Conservation (phyloP, 2,888 invertebrate species). For the Ophonus ardosiacus region DNA sequence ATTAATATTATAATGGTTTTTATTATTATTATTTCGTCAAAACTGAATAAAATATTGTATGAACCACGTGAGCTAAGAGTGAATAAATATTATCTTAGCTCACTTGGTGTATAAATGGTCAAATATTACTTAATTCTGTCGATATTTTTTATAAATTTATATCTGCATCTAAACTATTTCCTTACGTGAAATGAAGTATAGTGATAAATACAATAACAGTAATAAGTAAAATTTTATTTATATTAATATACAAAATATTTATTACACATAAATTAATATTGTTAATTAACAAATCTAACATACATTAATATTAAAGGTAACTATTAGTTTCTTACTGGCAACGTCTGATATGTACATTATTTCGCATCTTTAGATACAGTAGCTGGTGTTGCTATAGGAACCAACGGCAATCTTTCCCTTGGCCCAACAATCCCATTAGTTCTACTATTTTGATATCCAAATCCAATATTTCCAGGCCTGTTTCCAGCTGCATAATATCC, state of each 20-base stretch:
- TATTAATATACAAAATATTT: conserved; percentile 6
- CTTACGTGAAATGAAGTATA: no score
- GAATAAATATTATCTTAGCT: no score
- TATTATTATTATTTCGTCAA: no score
- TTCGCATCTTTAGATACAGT: conserved; percentile 58
- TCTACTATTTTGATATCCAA: conserved; percentile 58
- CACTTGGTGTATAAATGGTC: no score
- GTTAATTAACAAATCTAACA: background rate
- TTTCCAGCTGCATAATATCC: conserved; percentile 58
- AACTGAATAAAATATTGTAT: no score
- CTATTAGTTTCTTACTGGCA: conserved; percentile 15
- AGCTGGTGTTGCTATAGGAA: conserved; percentile 56
- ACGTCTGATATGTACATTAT: conserved; percentile 3
- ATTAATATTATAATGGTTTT: no score
- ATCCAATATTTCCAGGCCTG: conserved; percentile 57
- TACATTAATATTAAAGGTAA: conserved; percentile 9
- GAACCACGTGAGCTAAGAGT: no score
- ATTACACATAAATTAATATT: background rate
- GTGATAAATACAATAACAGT: background rate
- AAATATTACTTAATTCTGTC: no score
- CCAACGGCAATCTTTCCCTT: conserved; percentile 26
- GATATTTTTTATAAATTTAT: no score
- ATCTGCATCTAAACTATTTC: no score
- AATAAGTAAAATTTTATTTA: conserved; percentile 6
- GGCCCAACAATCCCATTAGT: conserved; percentile 34